Conservation (phyloP, 1,140 invertebrate species). For the Anthonomus grandis region DNA sequence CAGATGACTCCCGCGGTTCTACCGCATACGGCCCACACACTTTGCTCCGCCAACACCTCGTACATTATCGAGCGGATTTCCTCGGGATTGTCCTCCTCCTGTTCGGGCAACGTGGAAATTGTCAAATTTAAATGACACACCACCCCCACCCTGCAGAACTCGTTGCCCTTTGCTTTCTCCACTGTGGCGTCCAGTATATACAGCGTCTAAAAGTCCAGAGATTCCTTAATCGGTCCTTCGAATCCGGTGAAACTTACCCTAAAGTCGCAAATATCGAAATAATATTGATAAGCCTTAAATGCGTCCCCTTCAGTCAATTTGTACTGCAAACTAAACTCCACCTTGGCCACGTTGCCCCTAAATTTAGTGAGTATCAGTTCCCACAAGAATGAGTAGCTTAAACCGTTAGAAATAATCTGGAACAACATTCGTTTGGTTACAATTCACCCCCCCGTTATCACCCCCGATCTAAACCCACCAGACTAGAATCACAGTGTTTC, state of each 20-base stretch:
- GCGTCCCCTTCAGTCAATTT: constrained; percentile 47
- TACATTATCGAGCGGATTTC: constrained; percentile 74
- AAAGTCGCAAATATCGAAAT: constrained; percentile 62
- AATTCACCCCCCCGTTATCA: neutral
- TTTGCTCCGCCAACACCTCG: constrained; percentile 86
- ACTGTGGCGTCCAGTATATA: constrained; percentile 78
- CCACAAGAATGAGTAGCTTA: constrained; percentile 80
- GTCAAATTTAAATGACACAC: constrained; percentile 81
- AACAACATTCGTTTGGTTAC: constrained; percentile 14
- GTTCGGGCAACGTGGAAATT: constrained; percentile 53
- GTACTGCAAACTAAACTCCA: constrained; percentile 45
- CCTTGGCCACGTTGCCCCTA: constrained; percentile 31
- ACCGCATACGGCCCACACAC: constrained; percentile 89
- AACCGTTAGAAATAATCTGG: constrained; percentile 61
- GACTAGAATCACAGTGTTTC: constrained; percentile 60
- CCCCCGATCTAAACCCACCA: constrained; percentile 34
- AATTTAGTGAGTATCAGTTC: constrained; percentile 54
- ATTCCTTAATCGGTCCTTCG: neutral
- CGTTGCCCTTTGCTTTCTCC: constrained; percentile 75
- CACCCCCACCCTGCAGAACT: constrained; percentile 84
- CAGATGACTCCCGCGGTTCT: constrained; percentile 82
- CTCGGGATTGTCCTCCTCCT: constrained; percentile 10
- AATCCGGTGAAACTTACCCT: constrained; percentile 52
- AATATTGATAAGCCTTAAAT: constrained; percentile 53
- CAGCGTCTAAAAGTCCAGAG: constrained; percentile 59